Evolutionary conservation across 92 coral and sea anemone genomes (phyloP).

Genomic region (Metridium senile): DNA sequence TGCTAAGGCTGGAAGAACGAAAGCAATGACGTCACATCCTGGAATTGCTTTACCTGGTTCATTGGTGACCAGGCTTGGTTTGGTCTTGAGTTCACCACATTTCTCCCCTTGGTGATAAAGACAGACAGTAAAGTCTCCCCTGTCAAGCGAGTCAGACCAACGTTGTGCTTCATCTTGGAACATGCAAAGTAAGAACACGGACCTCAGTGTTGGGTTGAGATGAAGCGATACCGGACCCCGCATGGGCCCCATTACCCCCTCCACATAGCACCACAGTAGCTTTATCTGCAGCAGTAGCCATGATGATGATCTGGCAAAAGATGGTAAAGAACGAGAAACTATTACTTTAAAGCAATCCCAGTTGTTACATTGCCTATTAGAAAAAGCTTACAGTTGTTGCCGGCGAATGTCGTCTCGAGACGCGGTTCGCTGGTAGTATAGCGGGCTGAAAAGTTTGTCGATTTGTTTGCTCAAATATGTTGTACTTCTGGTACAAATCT

Average conservation of each 20-base stretch:
- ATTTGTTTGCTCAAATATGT: too few relatives aligned
- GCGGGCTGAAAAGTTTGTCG: too few relatives aligned
- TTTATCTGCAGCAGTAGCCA: conserved; percentile 15
- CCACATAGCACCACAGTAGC: conserved; percentile 46
- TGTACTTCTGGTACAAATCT: too few relatives aligned
- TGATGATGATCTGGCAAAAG: too few relatives aligned
- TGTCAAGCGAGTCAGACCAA: conserved; percentile 46
- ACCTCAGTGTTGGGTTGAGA: conserved; percentile 51
- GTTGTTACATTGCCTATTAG: too few relatives aligned
- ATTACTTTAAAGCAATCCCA: too few relatives aligned
- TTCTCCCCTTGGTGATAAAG: conserved; percentile 33
- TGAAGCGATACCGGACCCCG: conserved; percentile 60
- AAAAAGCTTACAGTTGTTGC: too few relatives aligned
- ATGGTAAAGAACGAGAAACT: too few relatives aligned
- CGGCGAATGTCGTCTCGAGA: too few relatives aligned
- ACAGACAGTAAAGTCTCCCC: conserved; percentile 38
- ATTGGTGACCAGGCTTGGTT: conserved; percentile 54
- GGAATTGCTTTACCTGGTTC: conserved; percentile 61
- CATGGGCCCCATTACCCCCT: conserved; percentile 59
- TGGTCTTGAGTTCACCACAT: conserved; percentile 21
- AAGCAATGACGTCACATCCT: conserved; percentile 64
- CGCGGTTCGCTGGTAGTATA: too few relatives aligned
- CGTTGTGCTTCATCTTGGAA: conserved; percentile 67
- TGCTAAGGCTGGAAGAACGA: conserved; percentile 72
- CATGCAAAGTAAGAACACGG: conserved; percentile 51